Percentiles rank a stretch among this genome's conserved stretches.
Evolutionary conservation across 1,140 invertebrate species (phyloP).

Genomic region (Piezodorus guildinii): DNA sequence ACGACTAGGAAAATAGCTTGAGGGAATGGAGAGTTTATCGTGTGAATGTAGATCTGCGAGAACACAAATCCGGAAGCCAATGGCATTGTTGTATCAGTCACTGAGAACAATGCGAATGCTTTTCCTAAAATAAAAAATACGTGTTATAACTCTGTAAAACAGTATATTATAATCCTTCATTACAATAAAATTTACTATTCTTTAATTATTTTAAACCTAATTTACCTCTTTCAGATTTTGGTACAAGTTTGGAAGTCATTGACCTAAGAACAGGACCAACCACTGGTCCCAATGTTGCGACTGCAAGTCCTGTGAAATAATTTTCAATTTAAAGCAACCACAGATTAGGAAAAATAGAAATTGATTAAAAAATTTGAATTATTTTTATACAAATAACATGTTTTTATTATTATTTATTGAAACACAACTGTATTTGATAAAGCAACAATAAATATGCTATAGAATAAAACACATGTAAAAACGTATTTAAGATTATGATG

Average conservation of each 20-base stretch:
- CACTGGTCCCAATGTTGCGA: slow-evolving; percentile 55
- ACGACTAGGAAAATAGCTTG: slow-evolving; percentile 54
- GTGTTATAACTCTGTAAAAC: no score
- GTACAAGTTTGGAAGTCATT: slow-evolving; percentile 58
- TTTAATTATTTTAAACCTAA: no score
- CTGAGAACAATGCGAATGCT: slow-evolving; percentile 56
- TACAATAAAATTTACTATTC: no score
- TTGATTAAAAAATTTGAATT: no score
- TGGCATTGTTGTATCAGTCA: slow-evolving; percentile 62
- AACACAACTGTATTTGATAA: no score
- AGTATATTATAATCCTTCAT: no score
- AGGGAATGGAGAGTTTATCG: slow-evolving; percentile 40
- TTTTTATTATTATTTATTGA: no score
- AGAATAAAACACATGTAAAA: no score
- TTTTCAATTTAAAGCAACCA: slow-evolving; percentile 6
- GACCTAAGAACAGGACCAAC: slow-evolving; percentile 61
- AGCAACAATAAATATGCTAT: no score
- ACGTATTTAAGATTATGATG: no score
- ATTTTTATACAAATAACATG: no score
- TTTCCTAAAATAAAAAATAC: slow-evolving; percentile 41
- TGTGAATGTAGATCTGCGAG: slow-evolving; percentile 54
- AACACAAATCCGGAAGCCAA: slow-evolving; percentile 56
- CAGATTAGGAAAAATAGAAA: no score
- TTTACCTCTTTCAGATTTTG: slow-evolving; percentile 52
- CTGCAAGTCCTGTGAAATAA: slow-evolving; percentile 40